These are phyloP conservation scores for Elgonia sp. DNA, from an alignment of 2,888 invertebrate genomes.

Conservation along the genomic window DNA sequence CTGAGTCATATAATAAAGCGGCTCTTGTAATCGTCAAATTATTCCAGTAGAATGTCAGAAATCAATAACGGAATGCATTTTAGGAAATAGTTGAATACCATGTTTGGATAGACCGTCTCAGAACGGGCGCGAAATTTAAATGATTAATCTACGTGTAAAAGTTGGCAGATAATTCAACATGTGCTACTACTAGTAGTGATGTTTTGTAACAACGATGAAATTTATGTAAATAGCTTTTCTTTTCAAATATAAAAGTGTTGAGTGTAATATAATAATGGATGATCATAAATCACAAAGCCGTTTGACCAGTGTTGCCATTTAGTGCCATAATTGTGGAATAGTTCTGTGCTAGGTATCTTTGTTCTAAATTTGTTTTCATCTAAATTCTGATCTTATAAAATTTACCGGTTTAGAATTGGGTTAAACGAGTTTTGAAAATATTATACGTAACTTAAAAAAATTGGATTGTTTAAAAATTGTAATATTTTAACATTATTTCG, in stretches of 20 bases:
- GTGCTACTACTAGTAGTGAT: too few species aligned
- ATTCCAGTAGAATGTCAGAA: slow-evolving; percentile 21
- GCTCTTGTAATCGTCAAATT: slow-evolving; percentile 27
- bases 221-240: slow-evolving; percentile 28
- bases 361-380: too few species aligned
- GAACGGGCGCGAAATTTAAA: slow-evolving; percentile 8
- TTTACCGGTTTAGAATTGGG: too few species aligned
- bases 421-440: too few species aligned
- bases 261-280: background rate
- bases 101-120: background rate
- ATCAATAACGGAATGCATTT: slow-evolving; percentile 34
- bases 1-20: slow-evolving; percentile 15
- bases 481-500: too few species aligned
- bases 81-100: background rate
- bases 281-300: slow-evolving; percentile 31
- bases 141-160: background rate
- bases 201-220: slow-evolving; percentile 26
- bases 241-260: slow-evolving; percentile 20
- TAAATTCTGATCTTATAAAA: too few species aligned
- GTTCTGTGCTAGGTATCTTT: too few species aligned
- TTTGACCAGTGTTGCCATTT: slow-evolving; percentile 35
- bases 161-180: background rate
- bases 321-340: slow-evolving; percentile 17
- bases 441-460: too few species aligned
- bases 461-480: too few species aligned